Conservation (phyloP, 1,140 invertebrate genomes). For the roundworm (Caenorhabditis elegans) region WBcel235 BX284603.4:2506001-2506500, state of each 20-base stretch:
- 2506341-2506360: too few relatives aligned
- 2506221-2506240: constrained; percentile 51
- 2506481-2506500: constrained; percentile 57
- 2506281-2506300: too few relatives aligned
- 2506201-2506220: constrained; percentile 63
- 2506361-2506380: too few relatives aligned
- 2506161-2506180: constrained; percentile 55
- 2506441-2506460: constrained; percentile 51
- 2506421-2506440: constrained; percentile 56
- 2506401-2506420: not conserved
- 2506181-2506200: constrained; percentile 59
- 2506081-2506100: constrained; percentile 62
- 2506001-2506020: constrained; percentile 70
- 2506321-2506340: too few relatives aligned
- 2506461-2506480: constrained; percentile 48
- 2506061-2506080: constrained; percentile 63
- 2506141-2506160: constrained; percentile 58
- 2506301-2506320: too few relatives aligned
- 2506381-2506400: not conserved
- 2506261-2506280: too few relatives aligned
- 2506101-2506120: constrained; percentile 58
- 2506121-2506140: constrained; percentile 64
- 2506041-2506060: constrained; percentile 64
- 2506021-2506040: constrained; percentile 66
- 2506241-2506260: too few relatives aligned